Percentiles rank a stretch among this genome's conserved stretches.
Conservation (phyloP, 2,797 vertebrate genomes). For the Gambelia wislizenii region DNA sequence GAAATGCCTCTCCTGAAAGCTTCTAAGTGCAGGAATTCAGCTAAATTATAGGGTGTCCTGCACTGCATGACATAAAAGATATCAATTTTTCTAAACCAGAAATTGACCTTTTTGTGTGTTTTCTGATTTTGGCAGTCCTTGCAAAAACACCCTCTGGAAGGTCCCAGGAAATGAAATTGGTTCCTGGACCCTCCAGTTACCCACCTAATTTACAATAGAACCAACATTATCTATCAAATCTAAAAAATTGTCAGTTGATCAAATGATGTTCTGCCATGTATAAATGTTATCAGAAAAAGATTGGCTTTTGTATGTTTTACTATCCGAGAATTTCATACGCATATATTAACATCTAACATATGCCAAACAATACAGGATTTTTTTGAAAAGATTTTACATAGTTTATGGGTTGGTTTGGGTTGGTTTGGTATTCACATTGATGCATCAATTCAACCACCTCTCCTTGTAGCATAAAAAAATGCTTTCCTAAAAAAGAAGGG, state of each 20-base stretch:
- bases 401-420: not conserved
- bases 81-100: no score
- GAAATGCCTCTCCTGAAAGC: no score
- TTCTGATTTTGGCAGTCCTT: no score
- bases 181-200: no score
- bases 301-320: not conserved
- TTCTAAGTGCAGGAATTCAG: no score
- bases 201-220: not conserved
- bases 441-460: not conserved
- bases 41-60: no score
- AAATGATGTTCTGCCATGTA: not conserved
- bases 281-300: not conserved
- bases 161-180: no score
- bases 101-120: no score
- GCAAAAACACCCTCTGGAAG: no score
- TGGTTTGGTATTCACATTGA: not conserved
- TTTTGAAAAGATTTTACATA: not conserved
- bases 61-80: no score
- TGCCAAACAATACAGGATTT: not conserved
- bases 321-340: not conserved
- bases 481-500: not conserved
- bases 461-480: not conserved
- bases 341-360: constrained; percentile 3
- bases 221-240: not conserved
- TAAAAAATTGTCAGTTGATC: not conserved